Percentiles rank a stretch among this genome's conserved stretches.
phyloP scores from a whole-genome alignment of 2,888 invertebrate species.

The Drosophila formosana region DNA sequence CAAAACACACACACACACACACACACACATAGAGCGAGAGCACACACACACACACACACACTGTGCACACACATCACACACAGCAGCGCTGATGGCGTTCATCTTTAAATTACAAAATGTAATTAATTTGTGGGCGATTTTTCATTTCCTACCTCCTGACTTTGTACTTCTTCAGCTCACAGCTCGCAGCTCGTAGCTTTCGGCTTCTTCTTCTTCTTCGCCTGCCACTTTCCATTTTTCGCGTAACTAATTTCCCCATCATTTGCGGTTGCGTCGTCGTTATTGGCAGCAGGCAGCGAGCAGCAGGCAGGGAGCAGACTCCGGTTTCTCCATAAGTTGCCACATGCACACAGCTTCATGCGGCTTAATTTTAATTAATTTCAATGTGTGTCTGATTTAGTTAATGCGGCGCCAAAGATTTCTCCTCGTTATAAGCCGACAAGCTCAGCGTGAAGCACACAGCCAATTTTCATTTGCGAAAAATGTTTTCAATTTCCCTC shows the following conservation, averaged over 20 bases:
- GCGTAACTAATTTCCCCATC: constrained; percentile 58
- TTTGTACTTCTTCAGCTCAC: constrained; percentile 43
- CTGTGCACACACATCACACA: constrained; percentile 6
- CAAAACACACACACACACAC: constrained; percentile 5
- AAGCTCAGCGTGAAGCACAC: neutral
- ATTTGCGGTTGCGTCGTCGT: constrained; percentile 45
- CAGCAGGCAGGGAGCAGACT: neutral
- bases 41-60: constrained; percentile 4
- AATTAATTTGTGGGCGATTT: constrained; percentile 69
- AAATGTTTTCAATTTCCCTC: constrained; percentile 2
- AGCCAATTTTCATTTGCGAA: constrained; percentile 13
- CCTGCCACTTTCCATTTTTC: constrained; percentile 31
- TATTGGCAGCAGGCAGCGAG: constrained; percentile 40
- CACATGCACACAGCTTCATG: constrained; percentile 47
- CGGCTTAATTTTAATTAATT: constrained; percentile 73
- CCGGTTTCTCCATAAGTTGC: constrained; percentile 22
- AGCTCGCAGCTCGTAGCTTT: neutral
- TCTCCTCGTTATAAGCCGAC: constrained; percentile 1
- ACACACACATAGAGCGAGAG: constrained; percentile 8
- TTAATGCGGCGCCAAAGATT: constrained; percentile 9
- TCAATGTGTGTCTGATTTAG: constrained; percentile 42
- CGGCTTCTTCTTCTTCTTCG: constrained; percentile 21
- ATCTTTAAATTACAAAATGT: constrained; percentile 68
- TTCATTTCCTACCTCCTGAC: constrained; percentile 59
- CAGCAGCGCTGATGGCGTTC: constrained; percentile 25